Percentiles rank a stretch among this genome's conserved stretches.
phyloP scores from a whole-genome alignment of 1,140 invertebrate species.

The Pectinophora gossypiella region DNA sequence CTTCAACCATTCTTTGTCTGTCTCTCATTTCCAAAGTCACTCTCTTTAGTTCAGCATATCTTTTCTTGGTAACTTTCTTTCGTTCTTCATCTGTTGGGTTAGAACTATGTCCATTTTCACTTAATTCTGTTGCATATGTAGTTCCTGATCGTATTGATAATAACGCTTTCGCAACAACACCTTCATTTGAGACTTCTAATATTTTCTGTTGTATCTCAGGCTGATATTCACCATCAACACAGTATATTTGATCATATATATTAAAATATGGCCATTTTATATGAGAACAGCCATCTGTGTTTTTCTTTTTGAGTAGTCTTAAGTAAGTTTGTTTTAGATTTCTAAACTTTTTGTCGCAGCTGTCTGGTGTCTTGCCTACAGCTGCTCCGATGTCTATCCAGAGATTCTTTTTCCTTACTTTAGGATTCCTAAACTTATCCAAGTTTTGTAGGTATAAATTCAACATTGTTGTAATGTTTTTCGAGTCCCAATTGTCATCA shows the following conservation, averaged over 20 bases:
- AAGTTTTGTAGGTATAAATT: slow-evolving; percentile 58
- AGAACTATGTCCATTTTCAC: slow-evolving; percentile 44
- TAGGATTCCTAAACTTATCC: slow-evolving; percentile 60
- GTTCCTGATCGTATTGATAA: slow-evolving; percentile 36
- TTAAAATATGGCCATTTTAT: slow-evolving; percentile 67
- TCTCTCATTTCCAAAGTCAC: slow-evolving; percentile 60
- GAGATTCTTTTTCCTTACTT: slow-evolving; percentile 65
- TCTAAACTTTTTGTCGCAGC: slow-evolving; percentile 66
- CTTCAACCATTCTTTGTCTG: slow-evolving; percentile 53
- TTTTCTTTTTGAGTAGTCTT: slow-evolving; percentile 55
- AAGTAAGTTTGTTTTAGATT: slow-evolving; percentile 65
- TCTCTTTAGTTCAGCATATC: slow-evolving; percentile 57
- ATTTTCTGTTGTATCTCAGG: slow-evolving; percentile 58
- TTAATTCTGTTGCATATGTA: slow-evolving; percentile 27
- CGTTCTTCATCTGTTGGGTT: slow-evolving; percentile 43
- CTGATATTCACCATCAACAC: slow-evolving; percentile 53
- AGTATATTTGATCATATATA: slow-evolving; percentile 61
- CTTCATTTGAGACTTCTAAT: slow-evolving; percentile 41
- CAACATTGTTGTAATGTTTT: slow-evolving; percentile 43
- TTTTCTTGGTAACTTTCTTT: slow-evolving; percentile 44
- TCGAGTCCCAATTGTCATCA: slow-evolving; percentile 61
- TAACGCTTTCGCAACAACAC: slow-evolving; percentile 44
- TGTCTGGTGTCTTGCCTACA: slow-evolving; percentile 51
- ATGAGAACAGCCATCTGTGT: slow-evolving; percentile 31
- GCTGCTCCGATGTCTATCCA: slow-evolving; percentile 54